Percentiles rank a stretch among this genome's conserved stretches.
Conservation (phyloP, 2,888 invertebrate genomes). For the Chrysodeixis includens region DNA sequence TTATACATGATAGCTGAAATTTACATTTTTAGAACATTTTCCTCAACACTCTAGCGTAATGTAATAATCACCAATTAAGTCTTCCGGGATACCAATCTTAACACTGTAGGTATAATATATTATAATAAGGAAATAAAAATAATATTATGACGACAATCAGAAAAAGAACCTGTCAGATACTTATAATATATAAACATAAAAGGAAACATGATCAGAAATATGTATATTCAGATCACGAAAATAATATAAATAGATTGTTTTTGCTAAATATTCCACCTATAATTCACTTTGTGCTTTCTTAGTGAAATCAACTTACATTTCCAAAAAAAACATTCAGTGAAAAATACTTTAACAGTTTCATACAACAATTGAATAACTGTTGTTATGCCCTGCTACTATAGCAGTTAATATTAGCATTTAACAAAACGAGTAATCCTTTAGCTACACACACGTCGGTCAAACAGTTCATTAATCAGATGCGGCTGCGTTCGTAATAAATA, state of each 20-base stretch:
- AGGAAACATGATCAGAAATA: too few species aligned
- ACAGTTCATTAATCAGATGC: slow-evolving; percentile 46
- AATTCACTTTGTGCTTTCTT: too few species aligned
- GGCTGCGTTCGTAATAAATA: slow-evolving; percentile 48
- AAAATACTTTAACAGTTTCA: too few species aligned
- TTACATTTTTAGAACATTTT: neutral
- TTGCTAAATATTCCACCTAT: too few species aligned
- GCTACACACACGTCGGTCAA: slow-evolving; percentile 34
- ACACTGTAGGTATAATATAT: neutral
- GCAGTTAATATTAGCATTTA: slow-evolving; percentile 17
- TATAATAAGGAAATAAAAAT: neutral
- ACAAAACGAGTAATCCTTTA: slow-evolving; percentile 12
- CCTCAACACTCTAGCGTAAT: neutral
- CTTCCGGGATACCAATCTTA: neutral
- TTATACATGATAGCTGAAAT: neutral
- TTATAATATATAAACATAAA: too few species aligned
- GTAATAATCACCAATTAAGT: neutral
- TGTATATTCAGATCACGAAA: too few species aligned
- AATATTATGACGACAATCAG: neutral
- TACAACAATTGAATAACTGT: too few species aligned
- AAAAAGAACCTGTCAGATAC: neutral
- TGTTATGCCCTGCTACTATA: too few species aligned
- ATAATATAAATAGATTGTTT: too few species aligned
- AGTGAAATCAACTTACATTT: too few species aligned
- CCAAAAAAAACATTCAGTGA: too few species aligned